phyloP scores from a whole-genome alignment of 2,888 invertebrate species.

The Cremastinae sp. region DNA sequence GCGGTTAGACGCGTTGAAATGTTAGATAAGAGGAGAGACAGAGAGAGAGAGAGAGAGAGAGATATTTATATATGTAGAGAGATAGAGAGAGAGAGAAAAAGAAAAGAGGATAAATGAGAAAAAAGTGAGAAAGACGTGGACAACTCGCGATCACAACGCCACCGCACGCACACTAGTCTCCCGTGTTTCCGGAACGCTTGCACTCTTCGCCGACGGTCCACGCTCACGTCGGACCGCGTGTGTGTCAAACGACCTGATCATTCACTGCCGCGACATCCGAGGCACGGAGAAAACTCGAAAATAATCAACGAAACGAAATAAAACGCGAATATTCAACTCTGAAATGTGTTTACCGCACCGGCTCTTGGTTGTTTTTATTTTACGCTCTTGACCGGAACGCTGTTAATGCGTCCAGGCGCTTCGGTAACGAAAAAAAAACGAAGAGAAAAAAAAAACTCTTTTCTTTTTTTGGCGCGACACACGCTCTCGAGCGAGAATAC shows the following conservation, averaged over 20 bases:
- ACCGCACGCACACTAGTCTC: conserved; percentile 23
- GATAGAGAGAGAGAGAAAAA: conserved; percentile 20
- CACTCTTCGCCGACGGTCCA: conserved; percentile 17
- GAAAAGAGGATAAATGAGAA: conserved; percentile 8
- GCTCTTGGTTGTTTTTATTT: no score
- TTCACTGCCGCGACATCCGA: conserved; percentile 1
- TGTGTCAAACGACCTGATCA: neutral
- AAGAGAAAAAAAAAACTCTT: neutral
- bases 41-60: conserved; percentile 37
- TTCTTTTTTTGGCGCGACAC: neutral
- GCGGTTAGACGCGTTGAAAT: conserved; percentile 7
- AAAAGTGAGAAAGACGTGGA: neutral
- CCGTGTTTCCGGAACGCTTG: conserved; percentile 25
- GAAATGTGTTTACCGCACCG: no score
- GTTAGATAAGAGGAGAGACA: conserved; percentile 22
- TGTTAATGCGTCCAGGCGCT: no score
- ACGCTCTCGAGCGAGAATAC: no score
- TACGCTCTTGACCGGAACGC: neutral
- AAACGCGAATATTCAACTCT: no score
- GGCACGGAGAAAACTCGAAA: neutral
- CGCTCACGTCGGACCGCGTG: conserved; percentile 13
- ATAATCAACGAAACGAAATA: neutral
- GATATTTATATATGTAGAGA: conserved; percentile 45
- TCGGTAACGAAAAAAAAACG: neutral
- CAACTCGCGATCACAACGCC: conserved; percentile 34